Conservation (phyloP, 2,113 vertebrate species). For the Phylloscopus trochilus region DNA sequence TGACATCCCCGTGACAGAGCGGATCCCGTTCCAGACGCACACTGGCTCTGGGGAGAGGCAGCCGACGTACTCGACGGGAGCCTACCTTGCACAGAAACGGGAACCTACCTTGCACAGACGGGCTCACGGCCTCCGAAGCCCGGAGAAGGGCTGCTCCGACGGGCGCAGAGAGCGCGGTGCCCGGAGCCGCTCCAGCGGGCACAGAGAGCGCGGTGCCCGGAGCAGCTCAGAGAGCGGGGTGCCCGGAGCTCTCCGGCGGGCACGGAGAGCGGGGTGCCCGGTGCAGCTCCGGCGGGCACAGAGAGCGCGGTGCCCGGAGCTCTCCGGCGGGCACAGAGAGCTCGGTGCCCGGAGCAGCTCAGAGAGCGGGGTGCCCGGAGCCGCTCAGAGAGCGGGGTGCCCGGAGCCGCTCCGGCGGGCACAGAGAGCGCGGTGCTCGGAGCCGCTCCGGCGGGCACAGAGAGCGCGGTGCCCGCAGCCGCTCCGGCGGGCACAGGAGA, state of each 20-base stretch:
- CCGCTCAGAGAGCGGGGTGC: no score
- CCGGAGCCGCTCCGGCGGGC: neutral
- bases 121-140: neutral
- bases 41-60: neutral
- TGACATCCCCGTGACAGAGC: neutral
- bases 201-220: neutral
- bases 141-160: neutral
- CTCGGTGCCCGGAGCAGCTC: no score
- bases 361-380: neutral
- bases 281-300: neutral
- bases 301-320: neutral
- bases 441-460: neutral
- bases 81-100: slow-evolving; percentile 51
- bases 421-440: neutral
- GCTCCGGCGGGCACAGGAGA: neutral
- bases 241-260: no score
- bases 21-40: neutral
- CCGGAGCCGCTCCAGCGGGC: neutral
- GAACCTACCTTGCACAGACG: neutral
- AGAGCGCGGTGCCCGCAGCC: neutral
- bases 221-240: no score
- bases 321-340: neutral
- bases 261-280: no score
- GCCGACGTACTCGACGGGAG: rapidly evolving
- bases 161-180: neutral